Evolutionary conservation across 2,888 invertebrate species (phyloP), one percentile per base, ranked within the genome.

Genomic region (Epirrhoe alternata): DNA sequence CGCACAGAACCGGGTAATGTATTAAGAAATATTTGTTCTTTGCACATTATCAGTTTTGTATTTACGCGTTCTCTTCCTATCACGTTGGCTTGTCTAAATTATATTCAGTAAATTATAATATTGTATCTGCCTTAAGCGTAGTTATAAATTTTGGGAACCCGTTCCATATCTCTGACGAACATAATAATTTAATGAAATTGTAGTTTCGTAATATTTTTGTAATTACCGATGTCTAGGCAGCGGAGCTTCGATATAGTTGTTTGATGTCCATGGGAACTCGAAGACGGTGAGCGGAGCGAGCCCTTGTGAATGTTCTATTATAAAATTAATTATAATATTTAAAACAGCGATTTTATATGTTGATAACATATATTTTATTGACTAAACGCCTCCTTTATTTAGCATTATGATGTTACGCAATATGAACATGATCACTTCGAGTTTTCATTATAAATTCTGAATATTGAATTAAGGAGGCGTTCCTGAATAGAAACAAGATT

Each of bases 121-220:
- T 56, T 24, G 56, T 70, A 74, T 72, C 58, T 79, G 81, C 84
- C 72, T 71, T 73, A 76, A 80, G 78, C 76, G 74, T 75, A 69
- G 74, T 76, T 71, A 70, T 74, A 74, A 64, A 71, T 75, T 75
- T 72, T 74, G 61, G 72, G 75, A 80, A 84, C 83, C 77, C 69
- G 84, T 82, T 81, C 71, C 63, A 71, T 73, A 76, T 76, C 72
- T 74, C 71, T 72, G 68, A 61, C 65, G 56, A 69, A 69, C 69
- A 64, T 74, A 75, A 81, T 84, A 77, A 77, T 85, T 83, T 82
- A 80, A 84, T 80, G 79, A 83, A 65, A 82, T 82, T 84, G 81
- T 77, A 75, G 80, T 85, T 84, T 82, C 81, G 81, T 83, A 86
- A 86, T 58, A 61, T 52, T 51, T 53, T 35, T 53, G 54, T 61